Conservation (phyloP, 2,797 vertebrate genomes). For the Holocentrus rufus region DNA sequence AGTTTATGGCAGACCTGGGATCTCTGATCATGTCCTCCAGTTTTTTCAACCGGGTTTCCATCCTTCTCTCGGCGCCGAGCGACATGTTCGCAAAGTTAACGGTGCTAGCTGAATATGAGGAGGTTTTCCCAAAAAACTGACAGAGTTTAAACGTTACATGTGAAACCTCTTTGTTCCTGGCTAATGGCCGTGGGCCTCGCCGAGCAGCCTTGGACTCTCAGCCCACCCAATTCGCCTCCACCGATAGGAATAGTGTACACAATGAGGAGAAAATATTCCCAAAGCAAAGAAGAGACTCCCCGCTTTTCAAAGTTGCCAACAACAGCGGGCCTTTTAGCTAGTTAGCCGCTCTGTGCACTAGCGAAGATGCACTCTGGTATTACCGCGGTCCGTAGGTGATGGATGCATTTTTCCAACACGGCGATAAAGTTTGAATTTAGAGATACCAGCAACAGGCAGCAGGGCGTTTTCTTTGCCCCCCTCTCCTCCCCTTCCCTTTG, state of each 20-base stretch:
- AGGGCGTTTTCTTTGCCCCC: conserved; percentile 84
- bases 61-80: conserved; percentile 83
- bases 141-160: conserved; percentile 65
- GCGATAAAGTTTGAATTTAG: conserved; percentile 79
- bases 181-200: conserved; percentile 78
- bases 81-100: conserved; percentile 75
- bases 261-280: conserved; percentile 72
- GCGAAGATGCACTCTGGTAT: conserved; percentile 27
- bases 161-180: conserved; percentile 71
- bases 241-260: conserved; percentile 67
- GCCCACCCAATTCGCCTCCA: conserved; percentile 73
- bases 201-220: conserved; percentile 73
- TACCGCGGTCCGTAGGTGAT: conserved; percentile 51
- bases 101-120: conserved; percentile 7
- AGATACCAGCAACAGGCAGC: conserved; percentile 70
- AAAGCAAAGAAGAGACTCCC: conserved; percentile 17
- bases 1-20: conserved; percentile 81
- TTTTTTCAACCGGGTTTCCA: conserved; percentile 82
- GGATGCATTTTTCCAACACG: conserved; percentile 70
- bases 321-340: conserved; percentile 7
- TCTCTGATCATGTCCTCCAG: conserved; percentile 86
- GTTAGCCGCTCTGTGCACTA: conserved; percentile 3
- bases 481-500: conserved; percentile 62
- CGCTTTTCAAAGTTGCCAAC: conserved; percentile 46
- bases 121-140: conserved; percentile 17